A percentile compares a stretch with the other conserved stretches of the same genome.
phyloP scores from a whole-genome alignment of 2,113 vertebrate species.

The Gymnarchus niloticus region DNA sequence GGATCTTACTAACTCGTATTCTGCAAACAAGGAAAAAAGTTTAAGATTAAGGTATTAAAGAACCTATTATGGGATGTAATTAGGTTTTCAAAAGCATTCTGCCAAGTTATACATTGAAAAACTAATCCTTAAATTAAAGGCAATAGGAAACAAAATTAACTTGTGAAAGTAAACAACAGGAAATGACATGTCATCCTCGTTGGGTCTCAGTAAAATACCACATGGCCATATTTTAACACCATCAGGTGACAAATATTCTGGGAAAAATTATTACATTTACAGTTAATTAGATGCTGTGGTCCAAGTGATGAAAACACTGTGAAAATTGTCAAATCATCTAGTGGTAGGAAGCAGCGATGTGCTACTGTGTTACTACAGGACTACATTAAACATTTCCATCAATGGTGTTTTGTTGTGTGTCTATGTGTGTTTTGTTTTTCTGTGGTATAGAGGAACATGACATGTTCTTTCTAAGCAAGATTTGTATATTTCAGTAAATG shows the following conservation, averaged over 20 bases:
- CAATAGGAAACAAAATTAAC: not conserved
- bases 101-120: not conserved
- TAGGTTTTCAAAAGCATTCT: not conserved
- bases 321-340: not conserved
- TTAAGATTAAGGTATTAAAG: not conserved
- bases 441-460: not conserved
- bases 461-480: not conserved
- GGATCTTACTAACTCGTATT: no score
- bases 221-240: no score
- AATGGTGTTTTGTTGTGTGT: not conserved
- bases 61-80: not conserved
- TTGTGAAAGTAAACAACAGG: not conserved
- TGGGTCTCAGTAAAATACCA: no score
- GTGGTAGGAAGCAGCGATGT: no score
- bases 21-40: not conserved
- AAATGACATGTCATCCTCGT: not conserved
- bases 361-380: no score
- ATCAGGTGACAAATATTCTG: not conserved
- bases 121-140: constrained; percentile 2
- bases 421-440: not conserved
- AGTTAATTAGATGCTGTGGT: not conserved
- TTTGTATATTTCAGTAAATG: not conserved
- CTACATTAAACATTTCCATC: no score
- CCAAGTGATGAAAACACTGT: not conserved
- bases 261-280: not conserved